Base-by-base conservation (phyloP, 2,113 vertebrate species). In the Oryzias javanicus region DNA sequence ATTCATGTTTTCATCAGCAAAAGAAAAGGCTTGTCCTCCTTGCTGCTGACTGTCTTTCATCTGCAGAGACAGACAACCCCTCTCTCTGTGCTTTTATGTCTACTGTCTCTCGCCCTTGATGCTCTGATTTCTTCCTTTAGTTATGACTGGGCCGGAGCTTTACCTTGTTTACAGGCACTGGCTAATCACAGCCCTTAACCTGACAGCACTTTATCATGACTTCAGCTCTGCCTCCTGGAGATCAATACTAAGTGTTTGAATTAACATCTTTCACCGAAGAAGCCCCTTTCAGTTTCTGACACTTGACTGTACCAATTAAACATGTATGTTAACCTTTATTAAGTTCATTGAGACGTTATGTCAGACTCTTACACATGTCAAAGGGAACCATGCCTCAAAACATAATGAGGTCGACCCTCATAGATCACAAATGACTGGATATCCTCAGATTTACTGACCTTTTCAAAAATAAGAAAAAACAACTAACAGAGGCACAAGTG, bases 1-100 rank as follows among this genome's bases (percentile, higher is more conserved):
- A 88, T 90, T 89, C 85, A 86, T 91, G 87, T 91, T 91, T 91
- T 90, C 83, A 89, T 89, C 81, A 69, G 84, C 67, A 73, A 61
- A 88, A 91, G 85, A 91, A 91, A 91, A 86, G 87, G 80, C 79
- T 82, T 85, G 83, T 83, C 87, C 82, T 86, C 77, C 79, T 76
- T 64, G 70, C 74, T 59, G 64, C 80, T 67, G 47, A 45, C 67
- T 64, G 67, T 89, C 88, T 91, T 91, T 91, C 81, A 91, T 89
- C 81, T 90, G 67, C 67, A 54, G 72, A 86, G 71, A 85, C 73
- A 71, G 80, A 81, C 83, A 76, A 54, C 70, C 76, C 76, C 55
- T 76, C 76, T 82, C 70, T 69, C 59, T 65, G 19, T 58, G 70
- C 65, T 80, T 83, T 87, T 85, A 73, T 86, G 74, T 77, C 48